phyloP scores from a whole-genome alignment of 1,140 invertebrate genomes.

The Tribolium castaneum region DNA sequence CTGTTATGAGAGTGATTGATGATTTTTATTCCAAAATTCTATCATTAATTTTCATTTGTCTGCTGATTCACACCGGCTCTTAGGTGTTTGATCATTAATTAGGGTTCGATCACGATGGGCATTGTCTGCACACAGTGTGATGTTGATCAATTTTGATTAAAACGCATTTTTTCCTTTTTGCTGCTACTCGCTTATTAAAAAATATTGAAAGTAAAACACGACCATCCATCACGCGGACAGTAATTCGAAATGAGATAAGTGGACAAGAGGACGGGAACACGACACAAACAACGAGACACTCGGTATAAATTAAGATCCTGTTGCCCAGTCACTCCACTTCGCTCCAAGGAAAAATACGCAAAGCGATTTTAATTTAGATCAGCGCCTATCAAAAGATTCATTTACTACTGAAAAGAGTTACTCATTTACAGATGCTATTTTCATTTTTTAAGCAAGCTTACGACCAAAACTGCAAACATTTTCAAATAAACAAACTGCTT shows the following conservation, averaged over 20 bases:
- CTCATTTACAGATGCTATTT: neutral
- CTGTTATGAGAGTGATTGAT: slow-evolving; percentile 53
- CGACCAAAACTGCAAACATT: too few relatives aligned
- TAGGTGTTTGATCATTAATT: slow-evolving; percentile 44
- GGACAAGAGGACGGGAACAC: neutral
- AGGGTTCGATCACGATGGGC: slow-evolving; percentile 43
- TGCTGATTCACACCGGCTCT: slow-evolving; percentile 50
- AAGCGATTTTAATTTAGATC: neutral
- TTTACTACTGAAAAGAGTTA: neutral
- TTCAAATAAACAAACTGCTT: too few relatives aligned
- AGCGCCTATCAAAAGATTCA: neutral
- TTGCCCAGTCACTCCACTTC: too few relatives aligned
- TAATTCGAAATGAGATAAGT: neutral
- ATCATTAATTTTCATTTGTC: slow-evolving; percentile 59
- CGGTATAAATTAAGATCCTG: neutral
- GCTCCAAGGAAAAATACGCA: neutral
- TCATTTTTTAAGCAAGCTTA: too few relatives aligned
- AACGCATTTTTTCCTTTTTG: neutral
- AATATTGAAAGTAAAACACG: slow-evolving; percentile 25
- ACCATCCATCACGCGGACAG: neutral
- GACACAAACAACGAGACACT: neutral
- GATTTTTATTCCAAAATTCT: slow-evolving; percentile 52
- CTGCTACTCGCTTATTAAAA: slow-evolving; percentile 4
- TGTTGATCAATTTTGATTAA: slow-evolving; percentile 27
- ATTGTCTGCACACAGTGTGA: slow-evolving; percentile 5